Evolutionary conservation across 1,140 invertebrate species (phyloP).

Genomic region (Meteorus sp.): DNA sequence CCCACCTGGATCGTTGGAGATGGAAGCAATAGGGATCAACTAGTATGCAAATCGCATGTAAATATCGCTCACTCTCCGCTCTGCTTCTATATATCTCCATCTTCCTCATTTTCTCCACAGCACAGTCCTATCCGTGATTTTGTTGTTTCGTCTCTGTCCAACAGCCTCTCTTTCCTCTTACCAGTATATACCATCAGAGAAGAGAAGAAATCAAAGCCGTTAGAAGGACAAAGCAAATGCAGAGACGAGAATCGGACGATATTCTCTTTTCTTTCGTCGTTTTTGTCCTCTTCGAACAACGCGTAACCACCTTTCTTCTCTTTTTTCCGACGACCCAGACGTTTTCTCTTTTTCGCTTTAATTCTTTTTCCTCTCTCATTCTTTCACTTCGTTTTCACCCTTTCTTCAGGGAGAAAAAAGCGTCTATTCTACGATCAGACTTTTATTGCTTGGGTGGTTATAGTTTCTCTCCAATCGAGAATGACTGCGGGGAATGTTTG

Average conservation of each 20-base stretch:
- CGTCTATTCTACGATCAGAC: slow-evolving; percentile 4
- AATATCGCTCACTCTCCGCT: slow-evolving; percentile 58
- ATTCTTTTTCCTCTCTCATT: neutral
- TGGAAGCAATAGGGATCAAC: slow-evolving; percentile 62
- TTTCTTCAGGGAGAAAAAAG: slow-evolving; percentile 9
- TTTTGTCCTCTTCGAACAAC: slow-evolving; percentile 21
- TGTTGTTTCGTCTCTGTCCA: slow-evolving; percentile 31
- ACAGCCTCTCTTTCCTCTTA: slow-evolving; percentile 32
- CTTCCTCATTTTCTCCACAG: slow-evolving; percentile 32
- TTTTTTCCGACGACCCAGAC: slow-evolving; percentile 16
- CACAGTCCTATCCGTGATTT: neutral
- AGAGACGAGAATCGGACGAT: slow-evolving; percentile 36
- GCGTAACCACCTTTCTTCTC: slow-evolving; percentile 18
- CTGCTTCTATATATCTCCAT: slow-evolving; percentile 29
- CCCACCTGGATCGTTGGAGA: slow-evolving; percentile 53
- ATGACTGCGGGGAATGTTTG: too few species aligned
- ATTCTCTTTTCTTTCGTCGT: slow-evolving; percentile 29
- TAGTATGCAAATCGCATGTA: slow-evolving; percentile 62
- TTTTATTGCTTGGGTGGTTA: slow-evolving; percentile 22
- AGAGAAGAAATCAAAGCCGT: slow-evolving; percentile 57
- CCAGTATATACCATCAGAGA: slow-evolving; percentile 27
- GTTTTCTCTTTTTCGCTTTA: slow-evolving; percentile 14
- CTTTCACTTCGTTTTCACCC: slow-evolving; percentile 8
- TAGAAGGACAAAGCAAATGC: slow-evolving; percentile 49
- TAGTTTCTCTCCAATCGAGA: slow-evolving; percentile 23